Evolutionary conservation across 2,113 vertebrate genomes (phyloP).

Genomic region (Natator depressus): DNA sequence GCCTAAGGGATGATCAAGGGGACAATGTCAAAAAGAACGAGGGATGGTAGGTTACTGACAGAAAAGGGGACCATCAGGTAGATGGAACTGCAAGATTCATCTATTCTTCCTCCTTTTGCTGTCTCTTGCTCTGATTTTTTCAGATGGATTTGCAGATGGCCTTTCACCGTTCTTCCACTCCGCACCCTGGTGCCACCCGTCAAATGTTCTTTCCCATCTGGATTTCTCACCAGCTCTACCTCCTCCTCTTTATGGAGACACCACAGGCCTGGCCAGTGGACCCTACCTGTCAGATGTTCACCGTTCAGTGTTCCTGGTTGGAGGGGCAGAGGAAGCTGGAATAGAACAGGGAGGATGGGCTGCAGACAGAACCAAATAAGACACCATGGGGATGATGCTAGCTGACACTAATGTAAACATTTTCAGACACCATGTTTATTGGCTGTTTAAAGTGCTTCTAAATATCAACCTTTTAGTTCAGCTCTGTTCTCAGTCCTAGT

Average conservation of each 20-base stretch:
- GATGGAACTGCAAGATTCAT: background rate
- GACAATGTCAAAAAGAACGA: background rate
- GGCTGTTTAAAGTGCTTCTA: background rate
- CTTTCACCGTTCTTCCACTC: slow-evolving; percentile 20
- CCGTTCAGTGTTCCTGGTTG: background rate
- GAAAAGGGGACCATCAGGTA: background rate
- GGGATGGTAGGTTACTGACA: background rate
- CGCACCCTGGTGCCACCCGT: slow-evolving; percentile 7
- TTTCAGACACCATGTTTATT: background rate
- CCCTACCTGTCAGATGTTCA: background rate
- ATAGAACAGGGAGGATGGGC: background rate
- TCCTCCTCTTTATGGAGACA: slow-evolving; percentile 1
- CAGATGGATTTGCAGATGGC: slow-evolving; percentile 32
- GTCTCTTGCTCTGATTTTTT: background rate
- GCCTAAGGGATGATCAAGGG: background rate
- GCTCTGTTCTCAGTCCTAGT: background rate
- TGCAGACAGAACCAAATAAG: background rate
- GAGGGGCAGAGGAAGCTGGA: background rate
- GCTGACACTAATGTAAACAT: background rate
- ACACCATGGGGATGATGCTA: background rate
- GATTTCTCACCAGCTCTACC: slow-evolving; percentile 1
- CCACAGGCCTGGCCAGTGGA: background rate
- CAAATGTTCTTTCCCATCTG: background rate
- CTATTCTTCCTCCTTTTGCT: background rate
- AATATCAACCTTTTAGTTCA: background rate